phyloP scores from a whole-genome alignment of 2,797 vertebrate species.

The Petrocephalus sullivani region DNA sequence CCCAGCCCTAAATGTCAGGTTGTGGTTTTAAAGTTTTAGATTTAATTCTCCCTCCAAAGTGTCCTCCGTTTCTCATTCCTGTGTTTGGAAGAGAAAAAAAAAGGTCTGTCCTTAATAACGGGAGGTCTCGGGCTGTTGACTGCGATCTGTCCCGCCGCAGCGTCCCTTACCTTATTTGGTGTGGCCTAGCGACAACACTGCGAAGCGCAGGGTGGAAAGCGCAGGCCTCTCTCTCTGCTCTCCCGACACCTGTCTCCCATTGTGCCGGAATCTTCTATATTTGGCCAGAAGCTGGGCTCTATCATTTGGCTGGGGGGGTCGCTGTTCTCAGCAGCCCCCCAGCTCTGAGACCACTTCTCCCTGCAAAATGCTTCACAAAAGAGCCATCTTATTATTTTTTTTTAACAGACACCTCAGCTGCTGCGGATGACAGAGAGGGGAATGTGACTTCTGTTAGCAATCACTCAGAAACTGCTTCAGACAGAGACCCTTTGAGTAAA shows the following conservation, averaged over 20 bases:
- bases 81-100: not conserved
- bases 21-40: not conserved
- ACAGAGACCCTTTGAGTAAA: slow-evolving; percentile 22
- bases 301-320: slow-evolving; percentile 49
- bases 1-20: not conserved
- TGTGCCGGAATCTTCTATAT: slow-evolving; percentile 74
- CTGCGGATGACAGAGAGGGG: not conserved
- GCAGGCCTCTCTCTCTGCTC: slow-evolving; percentile 50
- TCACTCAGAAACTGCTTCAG: slow-evolving; percentile 10
- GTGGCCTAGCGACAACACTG: slow-evolving; percentile 53
- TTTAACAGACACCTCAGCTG: slow-evolving; percentile 15
- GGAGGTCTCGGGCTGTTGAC: not conserved
- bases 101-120: not conserved
- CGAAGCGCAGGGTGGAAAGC: slow-evolving; percentile 38
- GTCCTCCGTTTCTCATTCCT: not conserved
- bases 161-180: slow-evolving; percentile 67
- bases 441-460: not conserved
- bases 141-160: slow-evolving; percentile 41
- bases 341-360: slow-evolving; percentile 11
- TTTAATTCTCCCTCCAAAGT: slow-evolving; percentile 42
- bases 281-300: slow-evolving; percentile 62
- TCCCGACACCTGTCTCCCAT: slow-evolving; percentile 71
- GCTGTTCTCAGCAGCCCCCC: slow-evolving; percentile 39
- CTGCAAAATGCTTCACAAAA: slow-evolving; percentile 24
- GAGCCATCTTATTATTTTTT: slow-evolving; percentile 18